Conservation (phyloP, 2,113 vertebrate genomes). For the Paramisgurnus dabryanus region DNA sequence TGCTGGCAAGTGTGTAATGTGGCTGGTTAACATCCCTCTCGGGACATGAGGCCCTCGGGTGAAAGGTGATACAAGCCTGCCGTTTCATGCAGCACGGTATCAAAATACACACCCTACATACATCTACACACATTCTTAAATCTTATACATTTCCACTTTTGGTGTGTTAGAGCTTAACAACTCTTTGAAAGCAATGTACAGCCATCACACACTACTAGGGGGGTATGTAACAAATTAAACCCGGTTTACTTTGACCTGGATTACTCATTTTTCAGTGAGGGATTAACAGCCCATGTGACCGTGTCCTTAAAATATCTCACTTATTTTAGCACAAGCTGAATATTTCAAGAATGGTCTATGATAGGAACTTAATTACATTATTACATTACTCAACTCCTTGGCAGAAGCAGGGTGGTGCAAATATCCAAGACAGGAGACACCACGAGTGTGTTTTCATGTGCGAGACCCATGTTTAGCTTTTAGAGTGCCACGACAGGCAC, state of each 20-base stretch:
- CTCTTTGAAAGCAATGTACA: conserved; percentile 22
- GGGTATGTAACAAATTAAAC: conserved; percentile 8
- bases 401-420: neutral
- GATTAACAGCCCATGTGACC: conserved; percentile 50
- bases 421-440: conserved; percentile 28
- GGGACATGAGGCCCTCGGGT: conserved; percentile 29
- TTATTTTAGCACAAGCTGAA: conserved; percentile 49
- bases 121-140: conserved; percentile 11
- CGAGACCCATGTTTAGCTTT: conserved; percentile 14
- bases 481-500: neutral
- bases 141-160: conserved; percentile 43
- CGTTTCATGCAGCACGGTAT: conserved; percentile 43
- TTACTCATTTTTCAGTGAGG: conserved; percentile 37
- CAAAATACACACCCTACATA: conserved; percentile 48
- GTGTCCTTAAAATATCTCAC: conserved; percentile 45
- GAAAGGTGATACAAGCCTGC: conserved; percentile 49
- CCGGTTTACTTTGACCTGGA: conserved; percentile 43
- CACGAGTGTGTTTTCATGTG: neutral
- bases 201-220: neutral
- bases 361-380: conserved; percentile 45
- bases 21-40: conserved; percentile 34
- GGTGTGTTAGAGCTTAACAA: conserved; percentile 31
- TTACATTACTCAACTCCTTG: conserved; percentile 39
- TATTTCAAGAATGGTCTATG: conserved; percentile 43
- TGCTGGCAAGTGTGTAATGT: conserved; percentile 37